A percentile compares a stretch with the other conserved stretches of the same genome.
These are phyloP conservation scores for Trilocha varians DNA, from an alignment of 2,888 invertebrate genomes.

Conservation along the genomic window DNA sequence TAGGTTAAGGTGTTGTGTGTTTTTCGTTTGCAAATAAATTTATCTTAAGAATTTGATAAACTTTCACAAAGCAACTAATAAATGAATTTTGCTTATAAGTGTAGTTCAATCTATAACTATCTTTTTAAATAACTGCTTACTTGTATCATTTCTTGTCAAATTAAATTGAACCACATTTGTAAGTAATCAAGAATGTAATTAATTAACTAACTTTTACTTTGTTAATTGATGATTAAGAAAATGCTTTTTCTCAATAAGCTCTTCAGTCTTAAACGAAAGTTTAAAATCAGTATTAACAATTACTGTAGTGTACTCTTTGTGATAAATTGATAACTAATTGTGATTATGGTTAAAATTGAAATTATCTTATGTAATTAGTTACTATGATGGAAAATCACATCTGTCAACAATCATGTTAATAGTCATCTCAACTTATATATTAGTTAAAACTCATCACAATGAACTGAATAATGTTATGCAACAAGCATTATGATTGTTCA, in stretches of 20 bases:
- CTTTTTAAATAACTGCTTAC: background rate
- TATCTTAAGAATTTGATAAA: constrained; percentile 13
- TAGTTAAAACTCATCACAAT: too few relatives aligned
- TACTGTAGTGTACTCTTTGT: constrained; percentile 4
- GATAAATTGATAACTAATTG: background rate
- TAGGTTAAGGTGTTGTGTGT: constrained; percentile 70
- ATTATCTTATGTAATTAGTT: constrained; percentile 5
- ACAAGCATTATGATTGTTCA: background rate
- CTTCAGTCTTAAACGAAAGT: background rate
- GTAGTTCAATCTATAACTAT: background rate
- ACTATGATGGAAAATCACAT: constrained; percentile 11
- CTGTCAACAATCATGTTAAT: background rate
- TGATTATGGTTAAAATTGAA: background rate
- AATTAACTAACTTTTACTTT: constrained; percentile 1
- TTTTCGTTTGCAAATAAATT: constrained; percentile 28
- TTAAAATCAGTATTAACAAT: constrained; percentile 7
- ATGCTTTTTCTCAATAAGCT: background rate
- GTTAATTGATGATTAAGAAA: constrained; percentile 5
- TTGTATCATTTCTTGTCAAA: background rate
- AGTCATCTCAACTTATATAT: background rate
- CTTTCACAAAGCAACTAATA: constrained; percentile 4
- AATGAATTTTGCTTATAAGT: constrained; percentile 1
- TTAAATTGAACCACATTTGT: constrained; percentile 2
- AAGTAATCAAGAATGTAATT: constrained; percentile 2
- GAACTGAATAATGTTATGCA: background rate